A percentile compares a stretch with the other conserved stretches of the same genome.
Evolutionary conservation across 2,797 vertebrate species (phyloP).

Genomic region (Corythornis leucogaster): DNA sequence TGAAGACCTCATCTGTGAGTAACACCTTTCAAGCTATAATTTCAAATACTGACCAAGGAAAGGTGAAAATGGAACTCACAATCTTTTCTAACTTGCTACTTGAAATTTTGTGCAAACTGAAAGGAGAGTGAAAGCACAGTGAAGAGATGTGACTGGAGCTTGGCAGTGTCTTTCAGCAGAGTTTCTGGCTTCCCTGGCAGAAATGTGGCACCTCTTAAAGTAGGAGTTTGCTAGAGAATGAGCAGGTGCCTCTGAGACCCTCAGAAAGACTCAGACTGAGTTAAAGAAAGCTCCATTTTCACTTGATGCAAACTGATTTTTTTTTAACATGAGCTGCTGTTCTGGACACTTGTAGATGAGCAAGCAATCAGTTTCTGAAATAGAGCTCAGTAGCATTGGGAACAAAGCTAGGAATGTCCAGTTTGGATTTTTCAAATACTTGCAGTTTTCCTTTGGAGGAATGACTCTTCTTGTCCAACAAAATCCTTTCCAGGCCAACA

Average conservation of each 20-base stretch:
- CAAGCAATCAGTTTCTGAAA: background rate
- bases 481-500: slow-evolving; percentile 86
- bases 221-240: background rate
- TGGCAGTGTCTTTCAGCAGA: background rate
- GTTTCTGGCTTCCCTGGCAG: background rate
- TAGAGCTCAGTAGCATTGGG: background rate
- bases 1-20: background rate
- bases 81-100: background rate
- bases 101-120: background rate
- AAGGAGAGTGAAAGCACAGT: background rate
- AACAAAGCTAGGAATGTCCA: background rate
- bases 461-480: background rate
- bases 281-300: background rate
- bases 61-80: background rate
- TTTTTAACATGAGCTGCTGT: background rate
- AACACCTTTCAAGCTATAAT: background rate
- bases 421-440: background rate
- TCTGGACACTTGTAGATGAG: background rate
- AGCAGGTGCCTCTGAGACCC: background rate
- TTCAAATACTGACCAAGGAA: background rate
- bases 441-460: background rate
- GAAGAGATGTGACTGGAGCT: background rate
- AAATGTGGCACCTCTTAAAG: background rate
- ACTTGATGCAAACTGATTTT: background rate
- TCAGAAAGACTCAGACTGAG: background rate